These are phyloP conservation scores for Mongoloraphidia duomilia DNA, from an alignment of 2,888 invertebrate species.

Conservation along the genomic window DNA sequence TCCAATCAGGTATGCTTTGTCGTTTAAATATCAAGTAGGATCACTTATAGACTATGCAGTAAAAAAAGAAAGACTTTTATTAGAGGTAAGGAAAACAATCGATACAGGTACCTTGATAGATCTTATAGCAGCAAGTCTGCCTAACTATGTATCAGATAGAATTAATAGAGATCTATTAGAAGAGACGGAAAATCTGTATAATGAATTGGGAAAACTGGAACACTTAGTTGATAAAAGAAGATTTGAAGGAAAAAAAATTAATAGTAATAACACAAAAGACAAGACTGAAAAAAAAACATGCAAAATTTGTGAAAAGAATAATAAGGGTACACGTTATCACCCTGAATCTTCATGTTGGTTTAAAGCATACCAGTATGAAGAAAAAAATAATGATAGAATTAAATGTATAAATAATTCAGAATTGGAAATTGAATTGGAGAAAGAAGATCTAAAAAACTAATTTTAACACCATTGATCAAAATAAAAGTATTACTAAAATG, in stretches of 20 bases:
- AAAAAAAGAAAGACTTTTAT: constrained; percentile 14
- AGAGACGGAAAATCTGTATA: constrained; percentile 21
- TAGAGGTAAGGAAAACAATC: constrained; percentile 15
- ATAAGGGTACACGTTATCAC: constrained; percentile 15
- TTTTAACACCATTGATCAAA: constrained; percentile 16
- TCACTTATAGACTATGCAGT: constrained; percentile 16
- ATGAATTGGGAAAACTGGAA: constrained; percentile 23
- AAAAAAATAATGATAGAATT: constrained; percentile 11
- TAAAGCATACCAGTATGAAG: constrained; percentile 12
- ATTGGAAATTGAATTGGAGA: constrained; percentile 14
- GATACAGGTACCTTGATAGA: constrained; percentile 17
- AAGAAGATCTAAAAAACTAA: constrained; percentile 14
- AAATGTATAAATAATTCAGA: constrained; percentile 14
- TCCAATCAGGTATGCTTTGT: no score
- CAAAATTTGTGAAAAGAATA: constrained; percentile 15
- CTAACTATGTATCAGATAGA: constrained; percentile 17
- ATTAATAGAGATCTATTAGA: constrained; percentile 21
- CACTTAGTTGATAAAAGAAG: constrained; percentile 24
- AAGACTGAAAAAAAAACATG: constrained; percentile 17
- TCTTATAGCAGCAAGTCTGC: constrained; percentile 20
- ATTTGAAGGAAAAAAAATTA: constrained; percentile 21
- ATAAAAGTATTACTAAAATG: constrained; percentile 9
- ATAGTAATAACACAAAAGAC: constrained; percentile 21
- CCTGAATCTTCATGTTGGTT: constrained; percentile 13
- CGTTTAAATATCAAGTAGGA: constrained; percentile 16